Base-by-base conservation (phyloP, 2,797 vertebrate genomes). In the Xenops minutus region DNA sequence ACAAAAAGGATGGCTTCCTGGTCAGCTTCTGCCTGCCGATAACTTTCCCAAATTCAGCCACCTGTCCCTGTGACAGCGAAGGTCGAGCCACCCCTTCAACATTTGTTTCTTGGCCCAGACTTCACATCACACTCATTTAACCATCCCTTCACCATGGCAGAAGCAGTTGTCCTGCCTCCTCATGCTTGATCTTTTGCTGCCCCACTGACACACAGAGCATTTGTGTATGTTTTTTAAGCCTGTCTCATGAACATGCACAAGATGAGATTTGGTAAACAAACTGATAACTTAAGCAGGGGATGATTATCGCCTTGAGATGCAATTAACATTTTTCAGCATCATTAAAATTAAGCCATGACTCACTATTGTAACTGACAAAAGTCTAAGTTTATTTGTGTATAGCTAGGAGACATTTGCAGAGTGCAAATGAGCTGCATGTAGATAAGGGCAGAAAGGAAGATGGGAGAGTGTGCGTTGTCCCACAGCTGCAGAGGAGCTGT, bases 51-150 rank as follows among this genome's bases (percentile, higher is more conserved):
- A 27, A 14, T 41, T 67, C 48, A 76, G 54, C 29, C 9, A 10
- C 0, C 0, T 21, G 30, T 64, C 32, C 12, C 34, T 37, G 58
- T 1, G 3, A 63, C 59, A 56, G 32, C 0, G 0, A 15, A 24
- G 11, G 8, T 61, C 4, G 2, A 19, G 36, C 12, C 39, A 44
- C 3, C 3, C 4, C 37, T 61, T 64, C 44, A 29, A 8, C 0
- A 0, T 43, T 85, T 39, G 12, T 54, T 73, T 76, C 27, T 19
- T 4, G 30, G 29, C n/a, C 14, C 43, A 58, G 41, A 23, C 10
- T 26, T 73, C 43, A 24, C 24, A 36, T 34, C 17, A 32, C 34
- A 21, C 10, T 2, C 7, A 34, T 55, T 63, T 26, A 67, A 59
- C 13, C 14, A 27, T 14, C n/a, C 24, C 37, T 84, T 43, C 4